These are phyloP conservation scores for Eumeta japonica DNA, from an alignment of 1,140 invertebrate genomes.

Conservation along the genomic window DNA sequence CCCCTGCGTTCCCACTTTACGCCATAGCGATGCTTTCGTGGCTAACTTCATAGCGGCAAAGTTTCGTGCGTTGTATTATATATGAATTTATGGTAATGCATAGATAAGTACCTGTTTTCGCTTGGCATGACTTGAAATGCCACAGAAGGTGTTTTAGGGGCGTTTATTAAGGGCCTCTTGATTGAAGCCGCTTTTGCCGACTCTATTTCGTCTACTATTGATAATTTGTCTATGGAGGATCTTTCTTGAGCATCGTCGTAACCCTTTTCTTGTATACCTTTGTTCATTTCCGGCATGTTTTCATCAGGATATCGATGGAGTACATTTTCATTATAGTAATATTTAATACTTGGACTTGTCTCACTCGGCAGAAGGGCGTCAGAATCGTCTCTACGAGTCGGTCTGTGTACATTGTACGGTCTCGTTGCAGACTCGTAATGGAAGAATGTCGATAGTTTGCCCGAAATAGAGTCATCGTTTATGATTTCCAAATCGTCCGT, in stretches of 20 bases:
- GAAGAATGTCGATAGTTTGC: conserved; percentile 45
- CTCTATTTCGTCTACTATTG: conserved; percentile 22
- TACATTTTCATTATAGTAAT: conserved; percentile 60
- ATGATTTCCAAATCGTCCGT: conserved; percentile 12
- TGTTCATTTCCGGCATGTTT: conserved; percentile 21
- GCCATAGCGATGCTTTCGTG: too few relatives aligned
- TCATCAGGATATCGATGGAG: conserved; percentile 52
- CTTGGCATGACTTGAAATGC: conserved; percentile 58
- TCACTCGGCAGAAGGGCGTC: conserved; percentile 18
- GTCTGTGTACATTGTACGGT: conserved; percentile 37
- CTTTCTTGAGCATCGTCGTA: conserved; percentile 40
- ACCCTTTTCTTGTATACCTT: conserved; percentile 27
- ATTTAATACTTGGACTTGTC: conserved; percentile 31
- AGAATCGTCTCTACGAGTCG: conserved; percentile 40
- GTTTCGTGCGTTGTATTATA: too few relatives aligned
- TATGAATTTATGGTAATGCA: conserved; percentile 1
- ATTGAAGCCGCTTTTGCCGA: conserved; percentile 16
- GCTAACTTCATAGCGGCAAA: too few relatives aligned
- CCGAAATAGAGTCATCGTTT: conserved; percentile 13
- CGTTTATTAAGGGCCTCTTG: conserved; percentile 23
- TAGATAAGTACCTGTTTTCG: conserved; percentile 50
- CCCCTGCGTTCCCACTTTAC: too few relatives aligned
- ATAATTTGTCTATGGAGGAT: conserved; percentile 30
- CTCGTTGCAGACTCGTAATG: conserved; percentile 40
- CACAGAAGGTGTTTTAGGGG: conserved; percentile 45